Base-by-base conservation (phyloP, 2,797 vertebrate species). In the Gambelia wislizenii region DNA sequence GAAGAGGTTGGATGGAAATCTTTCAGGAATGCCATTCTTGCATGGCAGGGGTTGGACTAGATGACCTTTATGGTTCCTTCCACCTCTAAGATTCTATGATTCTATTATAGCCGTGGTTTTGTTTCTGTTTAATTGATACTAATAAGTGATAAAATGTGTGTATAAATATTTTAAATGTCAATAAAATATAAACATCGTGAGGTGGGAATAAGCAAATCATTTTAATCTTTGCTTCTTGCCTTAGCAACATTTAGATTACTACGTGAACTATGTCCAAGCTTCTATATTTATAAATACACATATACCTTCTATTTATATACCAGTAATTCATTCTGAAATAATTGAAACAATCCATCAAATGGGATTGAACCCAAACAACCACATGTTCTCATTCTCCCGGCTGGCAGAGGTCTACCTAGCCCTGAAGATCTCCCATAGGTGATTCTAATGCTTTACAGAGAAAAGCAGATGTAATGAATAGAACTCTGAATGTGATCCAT, bases 401-500 rank as follows among this genome's bases (percentile, higher is more conserved):
- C 30, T 0, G 59, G 10, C 33, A 5, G 39, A 87, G 74, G 3
- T 12, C 20, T 88, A 8, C 87, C 91, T 27, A 10, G 10, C 39
- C 6, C 44, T 83, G 84, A 87, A 47, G 39, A 6, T 0, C 33
- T 42, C 90, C 85, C 8, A 6, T 10, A 67, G 1, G 64, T 0
- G 0, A 78, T 90, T 86, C 75, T 83, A 79, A 84, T 90, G 3
- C 20, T 22, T 12, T 33, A 3, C 36, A 1, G 16, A 86, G 77
- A 92, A 89, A 88, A 61, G 44, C 76, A 79, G 54, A 79, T 36
- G 39, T 69, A 59, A 76, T 33, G 84, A 70, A 54, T 67, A 36
- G 76, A 90, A 77, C 4, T 78, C 76, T 78, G 84, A 91, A 87
- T 87, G 54, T 7, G 78, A 27, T 61, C 85, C 80, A 64, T 64